These are phyloP conservation scores for Porites lobata DNA, from an alignment of 92 coral and sea anemone species.

Conservation along the genomic window DNA sequence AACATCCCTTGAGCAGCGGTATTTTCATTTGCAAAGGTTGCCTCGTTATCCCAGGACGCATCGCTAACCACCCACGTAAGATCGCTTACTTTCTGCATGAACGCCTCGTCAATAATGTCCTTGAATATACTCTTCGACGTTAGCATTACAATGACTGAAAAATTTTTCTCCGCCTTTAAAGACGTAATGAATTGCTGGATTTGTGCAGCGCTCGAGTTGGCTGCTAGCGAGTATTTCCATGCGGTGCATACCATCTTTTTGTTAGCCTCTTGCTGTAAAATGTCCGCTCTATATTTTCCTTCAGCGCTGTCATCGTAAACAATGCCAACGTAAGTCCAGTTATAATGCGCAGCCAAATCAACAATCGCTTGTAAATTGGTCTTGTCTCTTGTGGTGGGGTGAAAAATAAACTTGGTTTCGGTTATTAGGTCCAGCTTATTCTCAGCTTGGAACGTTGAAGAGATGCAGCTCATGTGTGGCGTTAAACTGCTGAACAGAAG, in stretches of 20 bases:
- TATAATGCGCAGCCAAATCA: constrained; percentile 72
- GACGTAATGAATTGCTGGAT: constrained; percentile 59
- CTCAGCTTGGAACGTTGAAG: constrained; percentile 64
- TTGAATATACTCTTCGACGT: constrained; percentile 68
- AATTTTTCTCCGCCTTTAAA: constrained; percentile 71
- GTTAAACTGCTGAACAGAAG: constrained; percentile 50
- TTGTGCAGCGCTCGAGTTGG: constrained; percentile 52
- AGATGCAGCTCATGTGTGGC: constrained; percentile 81
- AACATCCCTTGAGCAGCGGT: constrained; percentile 90
- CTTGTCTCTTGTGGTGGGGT: constrained; percentile 71
- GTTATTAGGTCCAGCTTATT: constrained; percentile 19
- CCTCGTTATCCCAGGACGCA: constrained; percentile 79
- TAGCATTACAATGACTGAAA: constrained; percentile 78
- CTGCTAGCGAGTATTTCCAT: constrained; percentile 51
- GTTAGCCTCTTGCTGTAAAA: constrained; percentile 62
- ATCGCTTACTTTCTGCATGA: constrained; percentile 73
- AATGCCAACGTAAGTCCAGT: constrained; percentile 88
- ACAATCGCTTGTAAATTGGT: constrained; percentile 78
- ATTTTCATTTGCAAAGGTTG: constrained; percentile 61
- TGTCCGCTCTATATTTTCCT: constrained; percentile 45
- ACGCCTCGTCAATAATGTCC: constrained; percentile 76
- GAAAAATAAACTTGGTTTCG: constrained; percentile 60
- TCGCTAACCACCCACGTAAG: constrained; percentile 84
- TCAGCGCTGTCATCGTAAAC: constrained; percentile 64
- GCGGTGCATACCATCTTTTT: constrained; percentile 72